Conservation (phyloP, 2,797 vertebrate species). For the Parauchenoglanis ngamensis region DNA sequence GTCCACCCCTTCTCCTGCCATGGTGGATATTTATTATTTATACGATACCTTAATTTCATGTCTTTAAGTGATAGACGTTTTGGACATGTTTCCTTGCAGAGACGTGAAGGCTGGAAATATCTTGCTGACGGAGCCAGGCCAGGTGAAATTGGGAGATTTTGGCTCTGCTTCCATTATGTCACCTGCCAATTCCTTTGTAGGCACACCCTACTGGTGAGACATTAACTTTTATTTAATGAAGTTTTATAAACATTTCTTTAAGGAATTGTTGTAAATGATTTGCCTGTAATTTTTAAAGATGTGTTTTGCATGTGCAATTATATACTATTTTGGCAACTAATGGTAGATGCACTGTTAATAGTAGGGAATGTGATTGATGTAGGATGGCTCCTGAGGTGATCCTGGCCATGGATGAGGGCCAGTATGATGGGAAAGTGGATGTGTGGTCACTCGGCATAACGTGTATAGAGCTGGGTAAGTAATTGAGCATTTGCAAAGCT, state of each 20-base stretch:
- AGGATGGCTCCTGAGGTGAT: conserved; percentile 98
- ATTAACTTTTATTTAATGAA: not conserved
- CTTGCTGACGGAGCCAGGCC: conserved; percentile 89
- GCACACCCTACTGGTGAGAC: conserved; percentile 90
- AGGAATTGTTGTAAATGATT: not conserved
- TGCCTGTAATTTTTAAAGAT: not conserved
- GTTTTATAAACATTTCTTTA: not conserved
- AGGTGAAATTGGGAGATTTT: conserved; percentile 93
- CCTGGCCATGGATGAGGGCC: conserved; percentile 92
- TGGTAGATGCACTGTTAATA: not conserved
- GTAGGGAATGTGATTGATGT: conserved; percentile 16
- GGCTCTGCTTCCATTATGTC: conserved; percentile 90
- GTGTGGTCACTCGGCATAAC: conserved; percentile 97
- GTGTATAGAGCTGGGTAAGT: conserved; percentile 90
- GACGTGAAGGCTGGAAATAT: conserved; percentile 96
- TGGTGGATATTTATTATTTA: not conserved
- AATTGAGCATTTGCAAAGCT: not conserved
- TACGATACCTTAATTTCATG: not conserved
- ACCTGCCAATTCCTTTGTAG: conserved; percentile 93
- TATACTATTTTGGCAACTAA: not conserved
- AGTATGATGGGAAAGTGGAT: conserved; percentile 93
- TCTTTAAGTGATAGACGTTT: not conserved
- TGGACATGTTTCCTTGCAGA: conserved; percentile 61
- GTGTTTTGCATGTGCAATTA: not conserved
- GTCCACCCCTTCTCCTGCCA: not conserved